phyloP scores from a whole-genome alignment of 2,113 vertebrate genomes.

The Anarrhichthys ocellatus region DNA sequence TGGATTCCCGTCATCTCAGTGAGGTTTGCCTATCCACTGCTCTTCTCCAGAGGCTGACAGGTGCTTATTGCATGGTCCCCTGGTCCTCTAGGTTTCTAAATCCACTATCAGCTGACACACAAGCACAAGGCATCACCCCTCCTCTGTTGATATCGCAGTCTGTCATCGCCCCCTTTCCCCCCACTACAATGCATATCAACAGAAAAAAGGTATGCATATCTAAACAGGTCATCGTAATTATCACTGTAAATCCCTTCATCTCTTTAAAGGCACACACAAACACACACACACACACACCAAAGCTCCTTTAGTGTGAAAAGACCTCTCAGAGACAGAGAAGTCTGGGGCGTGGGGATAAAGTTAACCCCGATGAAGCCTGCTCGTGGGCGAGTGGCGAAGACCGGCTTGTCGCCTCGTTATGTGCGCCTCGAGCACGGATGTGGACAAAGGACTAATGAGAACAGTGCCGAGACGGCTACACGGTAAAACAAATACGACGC shows the following conservation, averaged over 20 bases:
- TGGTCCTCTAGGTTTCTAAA: slow-evolving; percentile 34
- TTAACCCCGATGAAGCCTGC: not conserved
- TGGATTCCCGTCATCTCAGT: not conserved
- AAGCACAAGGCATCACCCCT: slow-evolving; percentile 17
- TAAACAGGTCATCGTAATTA: slow-evolving; percentile 61
- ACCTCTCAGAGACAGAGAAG: slow-evolving; percentile 36
- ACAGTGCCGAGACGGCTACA: slow-evolving; percentile 14
- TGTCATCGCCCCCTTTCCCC: slow-evolving; percentile 34
- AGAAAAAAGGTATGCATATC: slow-evolving; percentile 43
- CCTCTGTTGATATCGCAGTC: slow-evolving; percentile 39
- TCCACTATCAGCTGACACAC: slow-evolving; percentile 39
- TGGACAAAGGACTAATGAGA: slow-evolving; percentile 64
- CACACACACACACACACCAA: slow-evolving; percentile 2
- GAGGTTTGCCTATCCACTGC: not conserved
- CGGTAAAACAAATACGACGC: not conserved
- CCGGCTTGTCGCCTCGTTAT: slow-evolving; percentile 46
- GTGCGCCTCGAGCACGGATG: slow-evolving; percentile 25
- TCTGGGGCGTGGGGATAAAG: slow-evolving; percentile 20
- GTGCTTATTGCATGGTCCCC: not conserved
- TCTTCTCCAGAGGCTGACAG: not conserved
- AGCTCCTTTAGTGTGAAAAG: slow-evolving; percentile 30
- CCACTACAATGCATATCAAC: slow-evolving; percentile 48
- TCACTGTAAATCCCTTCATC: slow-evolving; percentile 56
- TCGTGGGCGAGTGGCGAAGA: slow-evolving; percentile 25
- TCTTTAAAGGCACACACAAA: slow-evolving; percentile 47